Conservation (phyloP, 2,888 invertebrate genomes). For the Brassicogethes aeneus region DNA sequence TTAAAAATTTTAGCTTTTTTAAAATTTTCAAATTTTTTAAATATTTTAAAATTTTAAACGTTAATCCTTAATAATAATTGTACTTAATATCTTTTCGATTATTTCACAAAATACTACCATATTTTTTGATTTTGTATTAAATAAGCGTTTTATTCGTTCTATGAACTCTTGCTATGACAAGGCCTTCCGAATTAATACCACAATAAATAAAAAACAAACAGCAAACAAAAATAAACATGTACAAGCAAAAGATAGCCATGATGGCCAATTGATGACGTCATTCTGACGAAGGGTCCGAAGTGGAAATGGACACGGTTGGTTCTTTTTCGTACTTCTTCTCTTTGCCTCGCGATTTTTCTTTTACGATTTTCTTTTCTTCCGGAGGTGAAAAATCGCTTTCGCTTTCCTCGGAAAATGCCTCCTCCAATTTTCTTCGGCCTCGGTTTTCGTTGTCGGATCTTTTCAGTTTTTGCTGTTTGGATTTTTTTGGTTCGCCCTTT, state of each 20-base stretch:
- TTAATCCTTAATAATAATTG: too few relatives aligned
- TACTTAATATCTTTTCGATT: too few relatives aligned
- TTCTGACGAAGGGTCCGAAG: slow-evolving; percentile 35
- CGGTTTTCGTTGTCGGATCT: slow-evolving; percentile 25
- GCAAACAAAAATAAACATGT: slow-evolving; percentile 46
- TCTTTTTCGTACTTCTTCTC: slow-evolving; percentile 25
- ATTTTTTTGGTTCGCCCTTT: slow-evolving; percentile 18
- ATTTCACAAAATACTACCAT: too few relatives aligned
- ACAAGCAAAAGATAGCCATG: slow-evolving; percentile 47
- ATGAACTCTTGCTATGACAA: slow-evolving; percentile 41
- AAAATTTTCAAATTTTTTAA: too few relatives aligned
- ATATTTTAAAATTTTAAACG: too few relatives aligned
- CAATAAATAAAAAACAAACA: slow-evolving; percentile 49
- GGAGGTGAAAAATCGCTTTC: slow-evolving; percentile 21
- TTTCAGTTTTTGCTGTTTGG: slow-evolving; percentile 35
- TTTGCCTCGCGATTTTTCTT: slow-evolving; percentile 15
- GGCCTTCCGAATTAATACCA: slow-evolving; percentile 45
- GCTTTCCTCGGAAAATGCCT: slow-evolving; percentile 30
- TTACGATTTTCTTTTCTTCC: slow-evolving; percentile 11
- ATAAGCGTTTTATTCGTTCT: slow-evolving; percentile 24
- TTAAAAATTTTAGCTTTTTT: too few relatives aligned
- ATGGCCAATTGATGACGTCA: slow-evolving; percentile 52
- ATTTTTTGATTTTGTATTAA: too few relatives aligned
- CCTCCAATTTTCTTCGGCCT: slow-evolving; percentile 21
- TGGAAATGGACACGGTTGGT: slow-evolving; percentile 22